phyloP scores from a whole-genome alignment of 2,888 invertebrate species.

The Leptopilina syphax region DNA sequence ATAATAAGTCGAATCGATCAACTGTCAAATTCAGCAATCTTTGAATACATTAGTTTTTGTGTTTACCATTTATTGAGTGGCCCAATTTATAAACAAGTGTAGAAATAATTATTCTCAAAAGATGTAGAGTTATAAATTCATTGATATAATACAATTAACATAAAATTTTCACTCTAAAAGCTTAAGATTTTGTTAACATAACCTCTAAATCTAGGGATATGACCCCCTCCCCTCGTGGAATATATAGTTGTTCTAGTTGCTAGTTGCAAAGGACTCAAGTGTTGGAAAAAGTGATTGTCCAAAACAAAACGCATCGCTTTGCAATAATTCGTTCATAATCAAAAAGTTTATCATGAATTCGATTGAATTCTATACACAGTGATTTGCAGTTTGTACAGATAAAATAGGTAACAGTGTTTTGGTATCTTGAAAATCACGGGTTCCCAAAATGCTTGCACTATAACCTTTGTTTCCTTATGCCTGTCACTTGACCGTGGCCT shows the following conservation, averaged over 20 bases:
- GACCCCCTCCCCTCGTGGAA: background rate
- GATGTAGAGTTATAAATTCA: background rate
- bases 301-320: conserved; percentile 41
- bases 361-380: conserved; percentile 63
- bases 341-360: conserved; percentile 67
- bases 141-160: background rate
- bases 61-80: background rate
- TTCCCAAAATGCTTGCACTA: conserved; percentile 58
- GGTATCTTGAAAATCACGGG: conserved; percentile 50
- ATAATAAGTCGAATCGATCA: conserved; percentile 12
- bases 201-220: conserved; percentile 15
- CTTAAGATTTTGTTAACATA: conserved; percentile 1
- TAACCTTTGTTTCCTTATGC: conserved; percentile 67
- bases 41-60: background rate
- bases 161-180: background rate
- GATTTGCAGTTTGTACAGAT: conserved; percentile 65
- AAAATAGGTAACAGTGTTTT: conserved; percentile 66
- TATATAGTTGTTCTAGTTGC: background rate
- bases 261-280: conserved; percentile 20
- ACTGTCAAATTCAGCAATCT: conserved; percentile 12
- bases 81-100: background rate
- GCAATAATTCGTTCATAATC: conserved; percentile 28
- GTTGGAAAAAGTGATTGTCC: conserved; percentile 39
- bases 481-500: conserved; percentile 58
- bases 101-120: background rate